phyloP scores from a whole-genome alignment of 2,888 invertebrate species.

The Micoletzkya japonica region DNA sequence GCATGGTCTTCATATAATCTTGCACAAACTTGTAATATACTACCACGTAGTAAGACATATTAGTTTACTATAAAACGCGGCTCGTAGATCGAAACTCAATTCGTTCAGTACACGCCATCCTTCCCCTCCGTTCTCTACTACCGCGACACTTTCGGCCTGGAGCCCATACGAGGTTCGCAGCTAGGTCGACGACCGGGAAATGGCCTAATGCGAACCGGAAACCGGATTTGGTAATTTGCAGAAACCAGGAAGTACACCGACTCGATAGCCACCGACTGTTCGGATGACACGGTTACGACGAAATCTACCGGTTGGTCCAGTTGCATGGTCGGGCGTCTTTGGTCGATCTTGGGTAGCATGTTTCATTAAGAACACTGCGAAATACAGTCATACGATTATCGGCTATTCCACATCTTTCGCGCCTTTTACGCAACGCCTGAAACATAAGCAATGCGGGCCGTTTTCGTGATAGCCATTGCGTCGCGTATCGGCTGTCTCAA shows the following conservation, averaged over 20 bases:
- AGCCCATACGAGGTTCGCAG: constrained; percentile 25
- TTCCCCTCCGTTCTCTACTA: constrained; percentile 62
- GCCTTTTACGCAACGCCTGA: no score
- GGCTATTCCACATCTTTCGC: no score
- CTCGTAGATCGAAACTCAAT: background rate
- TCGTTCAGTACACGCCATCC: constrained; percentile 42
- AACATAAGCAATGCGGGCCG: no score
- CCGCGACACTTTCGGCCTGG: constrained; percentile 55
- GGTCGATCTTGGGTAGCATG: background rate
- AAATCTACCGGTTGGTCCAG: constrained; percentile 20
- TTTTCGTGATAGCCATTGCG: no score
- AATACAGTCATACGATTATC: no score
- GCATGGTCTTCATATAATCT: no score
- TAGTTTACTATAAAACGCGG: no score
- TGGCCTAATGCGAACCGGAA: background rate
- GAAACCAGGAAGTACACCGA: constrained; percentile 23
- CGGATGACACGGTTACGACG: constrained; percentile 25
- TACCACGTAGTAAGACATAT: no score
- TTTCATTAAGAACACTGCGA: no score
- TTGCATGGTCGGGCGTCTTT: background rate
- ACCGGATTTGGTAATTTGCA: background rate
- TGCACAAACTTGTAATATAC: no score
- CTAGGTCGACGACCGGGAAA: background rate
- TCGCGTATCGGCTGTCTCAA: no score
- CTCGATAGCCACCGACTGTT: constrained; percentile 18